phyloP scores from a whole-genome alignment of 2,888 invertebrate species.

The Tineola bisselliella region DNA sequence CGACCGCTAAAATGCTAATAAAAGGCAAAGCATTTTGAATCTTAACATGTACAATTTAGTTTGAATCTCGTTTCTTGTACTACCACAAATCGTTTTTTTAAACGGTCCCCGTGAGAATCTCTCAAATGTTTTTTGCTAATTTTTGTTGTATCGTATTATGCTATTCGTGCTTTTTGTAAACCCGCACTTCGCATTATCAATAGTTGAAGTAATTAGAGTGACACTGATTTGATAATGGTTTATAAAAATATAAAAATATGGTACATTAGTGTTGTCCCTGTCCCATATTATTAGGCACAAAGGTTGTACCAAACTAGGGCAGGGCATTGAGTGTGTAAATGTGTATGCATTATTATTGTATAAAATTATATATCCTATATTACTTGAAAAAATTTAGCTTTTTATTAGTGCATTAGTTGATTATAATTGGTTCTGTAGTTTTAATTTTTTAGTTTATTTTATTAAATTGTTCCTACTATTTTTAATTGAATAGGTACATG shows the following conservation, averaged over 20 bases:
- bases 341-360: too few relatives aligned
- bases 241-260: too few relatives aligned
- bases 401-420: too few relatives aligned
- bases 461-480: too few relatives aligned
- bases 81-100: neutral
- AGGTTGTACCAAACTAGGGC: too few relatives aligned
- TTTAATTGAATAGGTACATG: conserved; percentile 17
- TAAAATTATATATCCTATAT: too few relatives aligned
- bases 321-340: too few relatives aligned
- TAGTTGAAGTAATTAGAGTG: neutral
- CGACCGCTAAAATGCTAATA: neutral
- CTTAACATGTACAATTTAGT: neutral
- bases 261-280: too few relatives aligned
- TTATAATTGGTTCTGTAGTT: too few relatives aligned
- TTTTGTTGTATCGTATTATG: conserved; percentile 9
- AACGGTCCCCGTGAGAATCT: conserved; percentile 7
- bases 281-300: too few relatives aligned
- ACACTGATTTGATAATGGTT: neutral
- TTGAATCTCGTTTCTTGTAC: neutral
- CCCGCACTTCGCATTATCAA: conserved; percentile 8
- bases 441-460: too few relatives aligned
- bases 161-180: neutral
- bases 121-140: neutral
- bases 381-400: too few relatives aligned
- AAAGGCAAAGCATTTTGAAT: neutral